phyloP scores from a whole-genome alignment of 2,888 invertebrate genomes.

The Protonemura montana region DNA sequence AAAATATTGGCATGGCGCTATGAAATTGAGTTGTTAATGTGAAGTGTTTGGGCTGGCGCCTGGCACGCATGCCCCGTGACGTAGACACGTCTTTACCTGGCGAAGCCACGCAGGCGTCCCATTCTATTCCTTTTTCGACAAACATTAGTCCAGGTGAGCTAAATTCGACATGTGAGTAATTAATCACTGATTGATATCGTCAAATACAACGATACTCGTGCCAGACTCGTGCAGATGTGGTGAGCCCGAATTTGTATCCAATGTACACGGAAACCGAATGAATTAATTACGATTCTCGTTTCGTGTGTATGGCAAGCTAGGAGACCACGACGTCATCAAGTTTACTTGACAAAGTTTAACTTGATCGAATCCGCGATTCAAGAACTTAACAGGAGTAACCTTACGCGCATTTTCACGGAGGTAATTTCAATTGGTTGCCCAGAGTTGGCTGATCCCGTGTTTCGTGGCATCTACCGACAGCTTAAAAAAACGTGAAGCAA shows the following conservation, averaged over 20 bases:
- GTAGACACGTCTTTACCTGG: background rate
- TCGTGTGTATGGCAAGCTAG: background rate
- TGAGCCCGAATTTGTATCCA: background rate
- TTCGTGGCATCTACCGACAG: too few species aligned
- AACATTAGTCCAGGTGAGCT: background rate
- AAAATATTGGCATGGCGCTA: background rate
- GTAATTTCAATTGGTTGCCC: too few species aligned
- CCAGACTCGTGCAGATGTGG: background rate
- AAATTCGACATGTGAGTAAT: background rate
- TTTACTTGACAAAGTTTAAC: background rate
- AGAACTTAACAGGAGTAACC: background rate
- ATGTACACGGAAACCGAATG: background rate
- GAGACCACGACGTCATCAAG: background rate
- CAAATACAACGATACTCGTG: background rate
- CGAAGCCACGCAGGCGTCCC: background rate
- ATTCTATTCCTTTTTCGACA: background rate
- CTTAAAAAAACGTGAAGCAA: too few species aligned
- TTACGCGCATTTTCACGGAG: too few species aligned
- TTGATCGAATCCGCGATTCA: background rate
- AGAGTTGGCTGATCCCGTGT: too few species aligned
- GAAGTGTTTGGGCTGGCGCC: background rate
- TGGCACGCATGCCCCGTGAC: background rate
- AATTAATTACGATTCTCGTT: background rate
- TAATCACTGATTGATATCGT: background rate
- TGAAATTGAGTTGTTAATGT: background rate